Evolutionary conservation across 2,888 invertebrate genomes (phyloP).

Genomic region (Syrista parreyssii): DNA sequence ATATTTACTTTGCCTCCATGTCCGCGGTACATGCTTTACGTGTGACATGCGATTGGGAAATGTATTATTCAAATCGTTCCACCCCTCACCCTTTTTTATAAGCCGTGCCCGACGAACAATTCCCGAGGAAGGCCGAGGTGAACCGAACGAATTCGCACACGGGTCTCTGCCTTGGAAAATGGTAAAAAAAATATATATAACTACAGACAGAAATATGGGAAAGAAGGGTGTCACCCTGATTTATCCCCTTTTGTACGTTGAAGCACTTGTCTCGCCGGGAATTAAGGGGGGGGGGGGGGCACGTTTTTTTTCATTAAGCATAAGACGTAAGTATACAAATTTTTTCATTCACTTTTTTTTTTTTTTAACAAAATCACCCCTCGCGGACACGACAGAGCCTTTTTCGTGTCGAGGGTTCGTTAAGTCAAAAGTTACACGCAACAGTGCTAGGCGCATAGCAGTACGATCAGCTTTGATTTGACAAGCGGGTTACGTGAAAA

Average conservation of each 20-base stretch:
- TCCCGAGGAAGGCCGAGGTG: not conserved
- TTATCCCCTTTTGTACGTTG: not conserved
- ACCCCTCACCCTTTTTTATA: slow-evolving; percentile 21
- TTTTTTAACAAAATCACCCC: not conserved
- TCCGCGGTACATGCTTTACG: slow-evolving; percentile 4
- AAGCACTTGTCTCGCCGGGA: not conserved
- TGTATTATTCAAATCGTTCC: slow-evolving; percentile 39
- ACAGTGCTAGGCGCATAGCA: not conserved
- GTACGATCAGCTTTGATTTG: not conserved
- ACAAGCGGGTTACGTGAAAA: not conserved
- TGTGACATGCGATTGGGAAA: slow-evolving; percentile 29
- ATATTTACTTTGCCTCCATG: slow-evolving; percentile 29
- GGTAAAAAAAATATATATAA: not conserved
- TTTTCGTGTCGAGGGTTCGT: not conserved
- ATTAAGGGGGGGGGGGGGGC: not conserved
- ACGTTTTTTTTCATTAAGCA: not conserved
- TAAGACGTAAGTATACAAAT: not conserved
- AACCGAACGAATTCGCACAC: not conserved
- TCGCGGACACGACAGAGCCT: not conserved
- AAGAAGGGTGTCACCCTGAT: not conserved
- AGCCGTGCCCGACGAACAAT: slow-evolving; percentile 4
- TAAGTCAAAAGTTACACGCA: not conserved
- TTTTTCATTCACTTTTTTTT: not conserved
- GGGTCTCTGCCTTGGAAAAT: not conserved
- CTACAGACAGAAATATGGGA: not conserved